Percentiles rank a stretch among this genome's conserved stretches.
These are phyloP conservation scores for Drosophila tripunctata DNA, from an alignment of 2,888 invertebrate genomes.

Conservation along the genomic window DNA sequence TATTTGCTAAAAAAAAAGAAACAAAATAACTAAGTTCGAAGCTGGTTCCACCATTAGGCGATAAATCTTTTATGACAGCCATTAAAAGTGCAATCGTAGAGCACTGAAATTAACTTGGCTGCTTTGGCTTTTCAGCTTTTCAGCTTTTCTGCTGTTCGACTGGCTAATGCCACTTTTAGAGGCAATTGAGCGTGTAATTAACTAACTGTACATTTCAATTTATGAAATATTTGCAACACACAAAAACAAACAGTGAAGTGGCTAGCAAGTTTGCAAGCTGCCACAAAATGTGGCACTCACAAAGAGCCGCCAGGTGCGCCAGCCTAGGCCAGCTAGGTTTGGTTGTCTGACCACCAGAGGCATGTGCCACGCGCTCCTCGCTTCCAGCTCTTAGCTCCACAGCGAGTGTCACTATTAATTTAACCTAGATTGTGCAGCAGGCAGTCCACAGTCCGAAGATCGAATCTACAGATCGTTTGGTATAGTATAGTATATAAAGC, in stretches of 20 bases:
- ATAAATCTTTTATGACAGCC: constrained; percentile 70
- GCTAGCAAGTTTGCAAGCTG: constrained; percentile 38
- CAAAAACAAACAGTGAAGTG: constrained; percentile 30
- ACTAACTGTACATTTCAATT: constrained; percentile 80
- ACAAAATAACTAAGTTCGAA: background rate
- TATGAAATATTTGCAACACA: constrained; percentile 66
- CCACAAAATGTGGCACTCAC: constrained; percentile 39
- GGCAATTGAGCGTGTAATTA: constrained; percentile 77
- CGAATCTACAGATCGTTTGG: constrained; percentile 17
- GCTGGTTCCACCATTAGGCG: constrained; percentile 42
- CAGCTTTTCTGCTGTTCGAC: background rate
- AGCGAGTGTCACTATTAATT: constrained; percentile 82
- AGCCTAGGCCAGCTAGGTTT: too few species aligned
- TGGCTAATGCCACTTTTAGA: constrained; percentile 71
- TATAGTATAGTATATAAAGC: constrained; percentile 36
- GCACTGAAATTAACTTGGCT: constrained; percentile 51
- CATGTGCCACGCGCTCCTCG: constrained; percentile 48
- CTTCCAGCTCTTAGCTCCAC: constrained; percentile 26
- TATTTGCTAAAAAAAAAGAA: background rate
- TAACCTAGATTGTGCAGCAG: constrained; percentile 73
- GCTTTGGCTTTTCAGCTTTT: constrained; percentile 15
- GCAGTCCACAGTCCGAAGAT: constrained; percentile 6
- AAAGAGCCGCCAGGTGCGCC: constrained; percentile 68
- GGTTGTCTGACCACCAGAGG: constrained; percentile 31
- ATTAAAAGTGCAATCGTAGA: constrained; percentile 54